Percentiles rank a stretch among this genome's conserved stretches.
phyloP scores from a whole-genome alignment of 2,797 vertebrate genomes.

The Myotis daubentonii region DNA sequence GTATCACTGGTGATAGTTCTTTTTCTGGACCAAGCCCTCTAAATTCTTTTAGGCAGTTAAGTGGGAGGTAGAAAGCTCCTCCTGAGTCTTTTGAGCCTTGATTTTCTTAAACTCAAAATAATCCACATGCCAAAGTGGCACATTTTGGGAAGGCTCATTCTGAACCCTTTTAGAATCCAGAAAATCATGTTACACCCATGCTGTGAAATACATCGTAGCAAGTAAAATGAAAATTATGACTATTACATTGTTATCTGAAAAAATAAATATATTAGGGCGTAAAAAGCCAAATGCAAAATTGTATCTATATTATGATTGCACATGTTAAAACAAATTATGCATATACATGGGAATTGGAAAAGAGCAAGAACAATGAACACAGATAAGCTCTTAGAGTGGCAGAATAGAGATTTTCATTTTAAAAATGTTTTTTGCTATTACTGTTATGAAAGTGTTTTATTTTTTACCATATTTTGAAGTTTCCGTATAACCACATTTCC shows the following conservation, averaged over 20 bases:
- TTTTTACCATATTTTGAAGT: conserved; percentile 24
- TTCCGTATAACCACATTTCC: not conserved
- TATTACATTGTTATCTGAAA: not conserved
- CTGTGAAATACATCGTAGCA: not conserved
- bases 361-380: not conserved
- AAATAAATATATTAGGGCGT: not conserved
- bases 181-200: not conserved
- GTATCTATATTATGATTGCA: not conserved
- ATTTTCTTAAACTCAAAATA: not conserved
- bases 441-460: not conserved
- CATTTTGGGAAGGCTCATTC: not conserved
- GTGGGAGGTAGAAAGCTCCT: not conserved
- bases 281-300: not conserved
- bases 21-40: not conserved
- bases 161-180: not conserved
- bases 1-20: not conserved
- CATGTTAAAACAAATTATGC: not conserved
- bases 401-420: not conserved
- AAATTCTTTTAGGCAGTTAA: not conserved
- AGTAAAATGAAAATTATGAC: conserved; percentile 32
- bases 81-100: not conserved
- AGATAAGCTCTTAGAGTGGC: not conserved
- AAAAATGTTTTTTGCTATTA: conserved; percentile 13
- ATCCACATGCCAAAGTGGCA: not conserved
- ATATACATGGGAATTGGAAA: not conserved